phyloP scores from a whole-genome alignment of 2,797 vertebrate genomes.

The Leptoclinus maculatus region DNA sequence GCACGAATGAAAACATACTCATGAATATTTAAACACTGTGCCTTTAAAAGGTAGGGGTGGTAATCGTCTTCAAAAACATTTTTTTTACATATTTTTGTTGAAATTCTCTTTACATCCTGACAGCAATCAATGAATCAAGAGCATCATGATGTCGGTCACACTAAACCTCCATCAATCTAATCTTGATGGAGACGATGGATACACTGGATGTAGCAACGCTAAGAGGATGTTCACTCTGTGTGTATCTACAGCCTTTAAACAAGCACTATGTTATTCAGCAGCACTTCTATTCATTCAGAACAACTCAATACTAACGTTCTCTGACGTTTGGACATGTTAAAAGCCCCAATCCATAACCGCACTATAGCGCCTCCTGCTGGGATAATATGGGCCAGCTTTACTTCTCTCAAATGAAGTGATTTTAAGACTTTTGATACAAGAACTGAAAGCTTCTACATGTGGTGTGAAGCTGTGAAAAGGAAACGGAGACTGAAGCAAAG shows the following conservation, averaged over 20 bases:
- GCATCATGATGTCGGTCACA: too few species aligned
- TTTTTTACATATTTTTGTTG: too few species aligned
- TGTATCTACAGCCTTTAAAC: constrained; percentile 25
- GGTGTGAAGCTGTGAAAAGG: not conserved
- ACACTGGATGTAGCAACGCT: not conserved
- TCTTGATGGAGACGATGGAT: fast-evolving
- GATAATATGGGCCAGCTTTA: not conserved
- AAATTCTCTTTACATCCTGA: too few species aligned
- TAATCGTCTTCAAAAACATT: too few species aligned
- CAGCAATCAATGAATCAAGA: too few species aligned
- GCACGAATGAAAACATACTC: too few species aligned
- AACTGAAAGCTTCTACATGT: not conserved
- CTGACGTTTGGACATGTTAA: not conserved
- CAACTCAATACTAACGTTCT: not conserved
- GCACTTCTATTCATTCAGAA: constrained; percentile 3
- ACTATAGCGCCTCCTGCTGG: not conserved
- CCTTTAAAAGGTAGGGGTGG: too few species aligned
- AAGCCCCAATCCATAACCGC: not conserved
- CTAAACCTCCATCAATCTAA: not conserved
- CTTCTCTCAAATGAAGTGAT: not conserved
- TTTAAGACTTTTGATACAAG: not conserved
- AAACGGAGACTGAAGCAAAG: not conserved
- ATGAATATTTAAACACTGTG: too few species aligned
- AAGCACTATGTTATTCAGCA: not conserved
- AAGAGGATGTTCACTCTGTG: constrained; percentile 7